Base-by-base conservation (phyloP, 2,797 vertebrate species). In the Pantherophis vulpinus region DNA sequence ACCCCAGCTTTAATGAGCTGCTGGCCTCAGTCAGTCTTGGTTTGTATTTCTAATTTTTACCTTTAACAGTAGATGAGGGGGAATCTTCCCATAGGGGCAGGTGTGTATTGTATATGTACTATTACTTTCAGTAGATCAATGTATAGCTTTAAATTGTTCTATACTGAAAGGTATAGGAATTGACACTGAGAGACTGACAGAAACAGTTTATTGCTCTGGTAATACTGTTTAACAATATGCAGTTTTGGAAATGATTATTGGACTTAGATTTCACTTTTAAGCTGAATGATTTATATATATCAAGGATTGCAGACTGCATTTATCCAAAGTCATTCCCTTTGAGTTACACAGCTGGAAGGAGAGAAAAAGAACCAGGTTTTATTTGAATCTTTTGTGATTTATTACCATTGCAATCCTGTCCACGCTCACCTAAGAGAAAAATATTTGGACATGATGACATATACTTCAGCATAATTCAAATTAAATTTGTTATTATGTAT, bases 1-100 rank as follows among this genome's bases (percentile, higher is more conserved):
- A 98, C 98, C 98, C 98, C 97, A 96, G 98, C 98, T 98, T 98
- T 98, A 98, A 98, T 98, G 98, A 98, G 98, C 98, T 98, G 97
- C 98, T 98, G 98, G 97, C 97, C 96, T 98, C 98, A 98, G 98
- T 98, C 97, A 97, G 96, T 98, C 97, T 97, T 98, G 97, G 97
- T 96, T 96, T 98, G 98, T 98, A 97, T 98, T 98, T 98, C 98
- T 98, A 98, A 98, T 97, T 98, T 98, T 97, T 97, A 95, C 94
- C 94, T 96, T 97, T 97, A 97, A 98, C 97, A 97, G 94, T 95
- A 93, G 95, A 96, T 97, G 12, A 74, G 18, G 58, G 88, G 58
- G 97, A 97, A 96, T 90, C 93, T 93, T 97, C 95, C 96, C 93
- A 4, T 95, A 97, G 98, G 98, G 98, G 98, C 94, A 93, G 86